These are phyloP conservation scores for Notocelia uddmanniana DNA, from an alignment of 2,888 invertebrate genomes.

Conservation along the genomic window DNA sequence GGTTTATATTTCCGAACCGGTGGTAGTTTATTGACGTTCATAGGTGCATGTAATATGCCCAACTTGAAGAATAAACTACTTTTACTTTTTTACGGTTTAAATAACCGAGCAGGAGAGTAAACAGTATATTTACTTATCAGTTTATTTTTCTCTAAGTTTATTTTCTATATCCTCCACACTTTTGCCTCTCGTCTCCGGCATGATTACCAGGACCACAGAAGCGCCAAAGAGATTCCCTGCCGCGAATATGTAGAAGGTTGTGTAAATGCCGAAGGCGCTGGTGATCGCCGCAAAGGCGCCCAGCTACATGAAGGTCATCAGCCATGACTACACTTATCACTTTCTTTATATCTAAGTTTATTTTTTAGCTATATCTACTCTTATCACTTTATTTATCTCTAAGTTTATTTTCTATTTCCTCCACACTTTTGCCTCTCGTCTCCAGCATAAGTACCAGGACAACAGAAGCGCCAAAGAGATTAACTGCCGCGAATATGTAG, in stretches of 20 bases:
- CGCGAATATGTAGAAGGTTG: slow-evolving; percentile 68
- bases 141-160: slow-evolving; percentile 31
- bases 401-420: slow-evolving; percentile 59
- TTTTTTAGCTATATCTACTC: no score
- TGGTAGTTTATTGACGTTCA: no score
- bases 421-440: slow-evolving; percentile 71
- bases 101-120: neutral
- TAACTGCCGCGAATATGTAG: slow-evolving; percentile 65
- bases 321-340: no score
- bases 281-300: slow-evolving; percentile 50
- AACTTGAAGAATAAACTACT: no score
- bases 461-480: slow-evolving; percentile 61
- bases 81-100: no score
- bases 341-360: no score
- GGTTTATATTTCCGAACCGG: no score
- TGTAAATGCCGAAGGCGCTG: slow-evolving; percentile 60
- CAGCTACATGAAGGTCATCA: no score
- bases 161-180: slow-evolving; percentile 65
- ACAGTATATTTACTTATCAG: neutral
- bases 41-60: no score
- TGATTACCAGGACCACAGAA: slow-evolving; percentile 59
- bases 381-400: slow-evolving; percentile 17
- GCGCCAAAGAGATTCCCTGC: slow-evolving; percentile 63
- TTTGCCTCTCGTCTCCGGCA: slow-evolving; percentile 78
- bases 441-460: slow-evolving; percentile 69